Evolutionary conservation across 2,113 vertebrate genomes (phyloP), one percentile per base, ranked within the genome.

Genomic region (Hoplias malabaricus): DNA sequence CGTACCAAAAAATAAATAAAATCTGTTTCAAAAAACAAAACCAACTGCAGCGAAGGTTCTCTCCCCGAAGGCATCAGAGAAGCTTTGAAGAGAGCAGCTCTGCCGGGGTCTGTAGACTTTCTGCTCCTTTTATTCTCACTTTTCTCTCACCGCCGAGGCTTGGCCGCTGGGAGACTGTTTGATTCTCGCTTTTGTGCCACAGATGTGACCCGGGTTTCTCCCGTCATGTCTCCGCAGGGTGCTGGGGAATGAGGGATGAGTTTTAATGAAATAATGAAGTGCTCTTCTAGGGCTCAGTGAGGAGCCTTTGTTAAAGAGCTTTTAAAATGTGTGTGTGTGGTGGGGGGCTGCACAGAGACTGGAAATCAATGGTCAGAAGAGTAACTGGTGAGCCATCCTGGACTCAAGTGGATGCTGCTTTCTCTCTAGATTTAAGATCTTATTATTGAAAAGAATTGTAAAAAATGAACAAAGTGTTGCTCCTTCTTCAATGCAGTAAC

Each of bases 131-230:
- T 67, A 16, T 71, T 67, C 25, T 69, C n/a, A n/a, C n/a, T 75
- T 63, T 31, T 57, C 56, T 40, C 56, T 27, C 59, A 61, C 31
- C 61, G 42, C 70, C 67, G 69, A 72, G 72, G 69, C 69, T 61
- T 33, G 23, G 72, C 77, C 69, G 54, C 69, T 72, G 77, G 27
- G 69, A 79, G 80, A 50, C 46, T 67, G 73, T 89, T 90, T 89
- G 84, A 88, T 89, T 90, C n/a, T 83, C 25, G 79, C 83, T 72
- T 79, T 81, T 54, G 69, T 85, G 81, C 79, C 74, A 85, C 69
- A 86, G 87, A 88, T 84, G 85, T 87, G 87, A 87, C 84, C 85
- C 85, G 79, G 84, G 86, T 87, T 75, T 50, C 82, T 50, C 69
- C 79, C 69, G 19, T 80, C 86, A n/a, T n/a, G n/a, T 84, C 86